These are phyloP conservation scores for Odontamblyopus lacepedii DNA, from an alignment of 2,797 vertebrate species.

Conservation along the genomic window DNA sequence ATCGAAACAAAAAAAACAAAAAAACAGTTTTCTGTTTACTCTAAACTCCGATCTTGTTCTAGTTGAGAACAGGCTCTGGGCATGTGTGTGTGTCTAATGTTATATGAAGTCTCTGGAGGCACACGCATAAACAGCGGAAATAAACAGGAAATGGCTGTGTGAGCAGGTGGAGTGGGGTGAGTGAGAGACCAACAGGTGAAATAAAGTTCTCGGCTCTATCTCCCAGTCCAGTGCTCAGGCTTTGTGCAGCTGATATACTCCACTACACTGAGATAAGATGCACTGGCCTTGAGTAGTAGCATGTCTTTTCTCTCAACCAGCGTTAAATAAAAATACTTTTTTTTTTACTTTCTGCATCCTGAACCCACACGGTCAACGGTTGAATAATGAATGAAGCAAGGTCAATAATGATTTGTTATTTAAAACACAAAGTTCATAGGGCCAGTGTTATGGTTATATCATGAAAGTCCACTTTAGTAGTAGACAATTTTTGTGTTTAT, in stretches of 20 bases:
- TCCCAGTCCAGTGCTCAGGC: conserved; percentile 62
- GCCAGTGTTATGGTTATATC: neutral
- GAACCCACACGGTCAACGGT: neutral
- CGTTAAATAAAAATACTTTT: conserved; percentile 32
- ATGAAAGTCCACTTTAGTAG: conserved; percentile 8
- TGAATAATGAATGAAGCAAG: conserved; percentile 13
- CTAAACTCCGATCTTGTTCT: neutral
- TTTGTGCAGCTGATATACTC: conserved; percentile 65
- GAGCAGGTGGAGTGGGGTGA: conserved; percentile 38
- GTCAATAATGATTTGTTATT: conserved; percentile 8
- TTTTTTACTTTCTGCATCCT: conserved; percentile 7
- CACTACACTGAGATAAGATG: conserved; percentile 54
- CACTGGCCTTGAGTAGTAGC: conserved; percentile 46
- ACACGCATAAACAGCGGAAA: conserved; percentile 2
- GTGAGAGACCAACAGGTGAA: conserved; percentile 45
- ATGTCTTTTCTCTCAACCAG: conserved; percentile 36
- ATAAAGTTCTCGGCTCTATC: conserved; percentile 73
- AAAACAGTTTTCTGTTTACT: neutral
- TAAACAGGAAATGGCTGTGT: conserved; percentile 20
- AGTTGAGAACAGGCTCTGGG: neutral
- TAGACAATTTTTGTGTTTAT: neutral
- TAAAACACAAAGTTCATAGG: neutral
- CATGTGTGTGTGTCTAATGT: neutral
- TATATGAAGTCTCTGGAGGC: neutral
- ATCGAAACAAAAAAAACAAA: no score